Conservation (phyloP, 2,113 vertebrate genomes). For the Pteropus alecto region DNA sequence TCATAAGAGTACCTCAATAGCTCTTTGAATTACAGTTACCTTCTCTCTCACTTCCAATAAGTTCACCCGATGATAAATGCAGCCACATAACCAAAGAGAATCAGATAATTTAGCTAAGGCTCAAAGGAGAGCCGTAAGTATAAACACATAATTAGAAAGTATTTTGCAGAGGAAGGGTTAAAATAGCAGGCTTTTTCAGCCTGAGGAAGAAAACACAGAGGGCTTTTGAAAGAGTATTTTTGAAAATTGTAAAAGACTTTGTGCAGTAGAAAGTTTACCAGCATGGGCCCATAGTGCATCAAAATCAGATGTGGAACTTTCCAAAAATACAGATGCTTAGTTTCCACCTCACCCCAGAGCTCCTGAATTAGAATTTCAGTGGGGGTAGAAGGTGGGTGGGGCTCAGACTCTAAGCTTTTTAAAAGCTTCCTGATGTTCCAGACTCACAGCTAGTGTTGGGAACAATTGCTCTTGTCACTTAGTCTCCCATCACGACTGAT, state of each 20-base stretch:
- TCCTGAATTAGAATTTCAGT: neutral
- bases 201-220: slow-evolving; percentile 13
- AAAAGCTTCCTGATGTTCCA: neutral
- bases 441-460: neutral
- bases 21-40: neutral
- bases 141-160: neutral
- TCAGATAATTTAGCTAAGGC: neutral
- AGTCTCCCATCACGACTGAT: neutral
- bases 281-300: neutral
- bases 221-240: neutral
- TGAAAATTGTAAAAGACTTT: neutral
- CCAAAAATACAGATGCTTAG: neutral
- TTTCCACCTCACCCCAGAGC: neutral
- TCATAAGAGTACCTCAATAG: neutral
- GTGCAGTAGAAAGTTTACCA: neutral
- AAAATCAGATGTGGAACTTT: neutral
- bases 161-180: slow-evolving; percentile 17
- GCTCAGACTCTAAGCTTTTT: neutral
- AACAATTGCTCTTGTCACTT: neutral
- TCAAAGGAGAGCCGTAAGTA: neutral
- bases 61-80: neutral
- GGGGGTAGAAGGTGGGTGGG: neutral
- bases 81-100: neutral
- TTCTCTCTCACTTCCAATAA: neutral
- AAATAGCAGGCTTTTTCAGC: neutral